Conservation (phyloP, 1,140 invertebrate genomes). For the Dinoponera quadriceps region DNA sequence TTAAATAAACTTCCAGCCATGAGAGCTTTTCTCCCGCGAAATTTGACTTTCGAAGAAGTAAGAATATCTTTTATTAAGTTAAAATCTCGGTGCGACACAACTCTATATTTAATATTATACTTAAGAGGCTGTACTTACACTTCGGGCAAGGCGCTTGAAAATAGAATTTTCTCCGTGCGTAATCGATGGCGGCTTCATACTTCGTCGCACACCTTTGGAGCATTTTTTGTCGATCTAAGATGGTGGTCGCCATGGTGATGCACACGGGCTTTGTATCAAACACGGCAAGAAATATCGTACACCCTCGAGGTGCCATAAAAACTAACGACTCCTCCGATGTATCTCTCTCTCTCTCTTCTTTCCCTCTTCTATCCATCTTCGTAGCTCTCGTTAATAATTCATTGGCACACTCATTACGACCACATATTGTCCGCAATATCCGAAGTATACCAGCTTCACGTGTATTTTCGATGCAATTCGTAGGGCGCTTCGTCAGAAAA, state of each 20-base stretch:
- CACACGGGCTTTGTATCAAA: not conserved
- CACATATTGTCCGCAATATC: not conserved
- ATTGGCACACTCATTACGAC: not conserved
- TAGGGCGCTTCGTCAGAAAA: constrained; percentile 48
- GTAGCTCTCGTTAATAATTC: constrained; percentile 24
- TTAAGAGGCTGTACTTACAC: not conserved
- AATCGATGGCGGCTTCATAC: not conserved
- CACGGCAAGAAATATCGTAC: not conserved
- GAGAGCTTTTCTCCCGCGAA: not conserved
- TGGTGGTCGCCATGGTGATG: not conserved
- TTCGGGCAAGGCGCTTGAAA: not conserved
- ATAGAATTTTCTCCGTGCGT: constrained; percentile 4
- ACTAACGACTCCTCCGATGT: not conserved
- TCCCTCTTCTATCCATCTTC: not conserved
- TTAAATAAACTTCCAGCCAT: not conserved
- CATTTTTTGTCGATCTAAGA: not conserved
- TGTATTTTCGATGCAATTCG: constrained; percentile 64
- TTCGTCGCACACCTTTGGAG: not conserved
- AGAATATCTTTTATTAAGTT: not conserved
- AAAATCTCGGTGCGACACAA: not conserved
- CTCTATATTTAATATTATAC: not conserved
- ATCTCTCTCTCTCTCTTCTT: not conserved
- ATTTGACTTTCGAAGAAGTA: not conserved
- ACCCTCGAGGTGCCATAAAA: not conserved
- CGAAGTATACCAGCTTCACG: constrained; percentile 53